Evolutionary conservation across 2,888 invertebrate genomes (phyloP).

Genomic region (Spodoptera picta): DNA sequence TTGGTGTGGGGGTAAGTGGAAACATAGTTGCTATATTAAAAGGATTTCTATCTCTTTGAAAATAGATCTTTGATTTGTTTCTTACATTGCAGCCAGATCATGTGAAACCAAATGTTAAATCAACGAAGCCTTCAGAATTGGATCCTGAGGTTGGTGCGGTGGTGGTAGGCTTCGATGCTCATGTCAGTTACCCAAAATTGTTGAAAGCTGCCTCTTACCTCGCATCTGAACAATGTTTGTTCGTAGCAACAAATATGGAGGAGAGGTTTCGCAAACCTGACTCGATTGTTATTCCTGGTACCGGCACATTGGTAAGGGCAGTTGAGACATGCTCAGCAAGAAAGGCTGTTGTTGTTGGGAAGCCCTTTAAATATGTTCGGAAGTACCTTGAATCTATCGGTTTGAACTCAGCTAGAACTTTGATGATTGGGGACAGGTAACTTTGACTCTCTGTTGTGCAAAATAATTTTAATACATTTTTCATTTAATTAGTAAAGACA

Average conservation of each 20-base stretch:
- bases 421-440: constrained; percentile 97
- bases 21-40: background rate
- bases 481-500: no score
- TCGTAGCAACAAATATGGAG: constrained; percentile 98
- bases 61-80: no score
- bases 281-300: constrained; percentile 92
- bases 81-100: constrained; percentile 89
- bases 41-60: no score
- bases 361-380: constrained; percentile 95
- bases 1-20: constrained; percentile 91
- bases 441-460: no score
- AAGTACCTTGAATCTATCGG: constrained; percentile 91
- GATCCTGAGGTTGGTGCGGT: constrained; percentile 97
- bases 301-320: constrained; percentile 95
- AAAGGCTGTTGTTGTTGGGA: constrained; percentile 95
- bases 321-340: constrained; percentile 95
- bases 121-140: constrained; percentile 88
- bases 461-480: no score
- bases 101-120: constrained; percentile 85
- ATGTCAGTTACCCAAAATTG: constrained; percentile 97
- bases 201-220: constrained; percentile 97
- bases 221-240: constrained; percentile 92
- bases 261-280: constrained; percentile 91
- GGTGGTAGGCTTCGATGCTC: constrained; percentile 97
- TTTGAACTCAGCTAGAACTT: constrained; percentile 93